phyloP scores from a whole-genome alignment of 1,140 invertebrate species.

The Lerema accius region DNA sequence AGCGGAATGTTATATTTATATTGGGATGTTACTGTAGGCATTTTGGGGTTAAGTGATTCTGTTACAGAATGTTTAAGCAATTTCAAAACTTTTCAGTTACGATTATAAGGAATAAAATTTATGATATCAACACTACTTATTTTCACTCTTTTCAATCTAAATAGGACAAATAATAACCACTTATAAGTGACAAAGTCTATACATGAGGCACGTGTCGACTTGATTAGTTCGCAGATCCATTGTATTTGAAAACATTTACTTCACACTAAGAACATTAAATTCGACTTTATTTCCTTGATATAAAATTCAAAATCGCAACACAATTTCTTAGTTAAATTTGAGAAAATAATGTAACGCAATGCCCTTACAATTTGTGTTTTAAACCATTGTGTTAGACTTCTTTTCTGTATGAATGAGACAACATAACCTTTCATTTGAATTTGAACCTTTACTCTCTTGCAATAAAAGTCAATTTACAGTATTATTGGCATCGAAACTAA shows the following conservation, averaged over 20 bases:
- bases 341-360: neutral
- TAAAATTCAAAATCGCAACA: constrained; percentile 23
- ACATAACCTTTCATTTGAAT: neutral
- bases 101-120: too few species aligned
- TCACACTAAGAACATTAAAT: neutral
- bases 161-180: constrained; percentile 43
- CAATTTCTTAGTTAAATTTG: neutral
- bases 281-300: constrained; percentile 16
- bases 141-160: constrained; percentile 3
- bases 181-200: constrained; percentile 45
- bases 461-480: constrained; percentile 36
- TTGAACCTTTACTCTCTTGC: constrained; percentile 24
- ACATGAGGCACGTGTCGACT: constrained; percentile 61
- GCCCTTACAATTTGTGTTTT: neutral
- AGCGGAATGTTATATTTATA: constrained; percentile 55
- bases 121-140: too few species aligned
- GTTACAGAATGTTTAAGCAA: neutral
- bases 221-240: constrained; percentile 70
- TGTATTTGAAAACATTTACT: constrained; percentile 53
- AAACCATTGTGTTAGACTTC: neutral
- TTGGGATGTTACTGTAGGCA: constrained; percentile 31
- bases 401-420: neutral
- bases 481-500: constrained; percentile 36
- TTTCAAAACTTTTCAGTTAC: too few species aligned
- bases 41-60: constrained; percentile 37